These are phyloP conservation scores for Phacellophora camtschatica DNA, from an alignment of 30 jellyfish, hydroid and myxozoan genomes.

Conservation along the genomic window DNA sequence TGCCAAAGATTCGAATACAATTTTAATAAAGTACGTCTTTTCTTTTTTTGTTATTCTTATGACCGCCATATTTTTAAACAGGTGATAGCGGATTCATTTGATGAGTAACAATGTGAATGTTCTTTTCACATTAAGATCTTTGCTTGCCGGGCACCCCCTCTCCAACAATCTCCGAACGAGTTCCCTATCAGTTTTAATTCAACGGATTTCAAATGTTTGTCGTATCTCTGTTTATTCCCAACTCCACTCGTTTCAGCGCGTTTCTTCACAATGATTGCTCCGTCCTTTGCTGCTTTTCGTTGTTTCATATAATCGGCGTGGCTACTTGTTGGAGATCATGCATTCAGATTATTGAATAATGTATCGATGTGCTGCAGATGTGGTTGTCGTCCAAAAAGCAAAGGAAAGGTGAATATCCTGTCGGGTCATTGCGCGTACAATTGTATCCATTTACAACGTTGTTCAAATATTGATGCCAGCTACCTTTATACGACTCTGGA, in stretches of 20 bases:
- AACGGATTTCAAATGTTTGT: not conserved
- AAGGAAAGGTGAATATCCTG: conserved; percentile 33
- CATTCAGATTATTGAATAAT: not conserved
- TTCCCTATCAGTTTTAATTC: not conserved
- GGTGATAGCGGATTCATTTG: not conserved
- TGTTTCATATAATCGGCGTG: not conserved
- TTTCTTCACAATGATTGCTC: not conserved
- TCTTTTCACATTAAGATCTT: not conserved
- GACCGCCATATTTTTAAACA: too few species aligned
- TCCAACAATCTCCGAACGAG: not conserved
- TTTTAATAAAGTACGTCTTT: too few species aligned
- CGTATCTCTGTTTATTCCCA: not conserved
- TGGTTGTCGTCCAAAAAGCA: conserved; percentile 19
- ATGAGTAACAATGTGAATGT: not conserved
- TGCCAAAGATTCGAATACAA: too few species aligned
- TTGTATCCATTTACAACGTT: conserved; percentile 16
- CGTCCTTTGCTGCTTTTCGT: not conserved
- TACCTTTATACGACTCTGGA: conserved; percentile 24
- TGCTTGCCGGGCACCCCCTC: conserved; percentile 16
- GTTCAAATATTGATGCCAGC: conserved; percentile 24
- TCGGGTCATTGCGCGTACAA: conserved; percentile 11
- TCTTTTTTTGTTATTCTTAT: too few species aligned
- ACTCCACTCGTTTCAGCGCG: not conserved
- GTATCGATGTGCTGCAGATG: conserved; percentile 10
- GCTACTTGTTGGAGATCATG: not conserved